Evolutionary conservation across 2,113 vertebrate genomes (phyloP).

Genomic region (Tursiops truncatus): DNA sequence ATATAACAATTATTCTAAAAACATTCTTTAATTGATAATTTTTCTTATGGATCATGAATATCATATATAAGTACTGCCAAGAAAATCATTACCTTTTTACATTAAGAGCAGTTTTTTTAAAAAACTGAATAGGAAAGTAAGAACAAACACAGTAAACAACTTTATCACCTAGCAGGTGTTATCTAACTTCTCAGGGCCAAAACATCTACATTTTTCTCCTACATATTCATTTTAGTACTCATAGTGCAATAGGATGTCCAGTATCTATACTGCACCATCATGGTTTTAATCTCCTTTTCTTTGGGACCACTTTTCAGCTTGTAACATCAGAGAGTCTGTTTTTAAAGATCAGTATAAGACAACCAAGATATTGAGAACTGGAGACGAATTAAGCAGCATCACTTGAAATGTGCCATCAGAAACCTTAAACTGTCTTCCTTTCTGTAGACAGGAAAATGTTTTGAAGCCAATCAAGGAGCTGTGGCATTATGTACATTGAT

Average conservation of each 20-base stretch:
- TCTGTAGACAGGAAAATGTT: constrained; percentile 56
- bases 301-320: not conserved
- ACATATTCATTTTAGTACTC: not conserved
- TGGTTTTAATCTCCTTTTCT: constrained; percentile 12
- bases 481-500: constrained; percentile 26
- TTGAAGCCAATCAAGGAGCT: constrained; percentile 22
- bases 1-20: not conserved
- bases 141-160: not conserved
- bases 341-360: constrained; percentile 33
- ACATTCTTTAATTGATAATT: not conserved
- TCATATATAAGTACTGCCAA: not conserved
- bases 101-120: not conserved
- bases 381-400: not conserved
- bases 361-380: not conserved
- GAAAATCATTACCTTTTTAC: not conserved
- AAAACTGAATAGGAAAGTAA: not conserved
- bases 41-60: constrained; percentile 6
- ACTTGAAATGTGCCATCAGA: constrained; percentile 17
- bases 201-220: not conserved
- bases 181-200: not conserved
- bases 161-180: not conserved
- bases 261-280: not conserved
- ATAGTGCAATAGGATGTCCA: not conserved
- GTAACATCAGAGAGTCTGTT: constrained; percentile 11
- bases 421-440: constrained; percentile 10